Conservation (phyloP, 30 jellyfish, hydroid and myxozoan genomes). For the Cassiopea andromeda region DNA sequence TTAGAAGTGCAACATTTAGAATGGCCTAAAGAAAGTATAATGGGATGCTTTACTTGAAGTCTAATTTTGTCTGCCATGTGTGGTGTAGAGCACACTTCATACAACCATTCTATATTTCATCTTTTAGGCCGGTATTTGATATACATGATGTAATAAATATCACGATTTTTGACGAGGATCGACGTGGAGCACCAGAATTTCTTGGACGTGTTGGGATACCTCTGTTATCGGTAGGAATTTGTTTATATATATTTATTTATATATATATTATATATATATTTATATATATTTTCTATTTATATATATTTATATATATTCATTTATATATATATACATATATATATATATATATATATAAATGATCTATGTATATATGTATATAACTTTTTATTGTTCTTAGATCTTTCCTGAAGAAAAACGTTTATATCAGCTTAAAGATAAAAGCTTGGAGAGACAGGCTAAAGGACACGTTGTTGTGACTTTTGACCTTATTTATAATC, state of each 20-base stretch:
- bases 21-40: too few relatives aligned
- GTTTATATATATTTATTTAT: background rate
- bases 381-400: background rate
- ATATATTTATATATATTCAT: too few relatives aligned
- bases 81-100: background rate
- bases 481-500: conserved; percentile 73
- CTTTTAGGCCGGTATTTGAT: conserved; percentile 77
- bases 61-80: too few relatives aligned
- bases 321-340: too few relatives aligned
- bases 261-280: too few relatives aligned
- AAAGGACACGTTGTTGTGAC: conserved; percentile 91
- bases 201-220: conserved; percentile 95
- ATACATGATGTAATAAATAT: conserved; percentile 80
- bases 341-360: too few relatives aligned
- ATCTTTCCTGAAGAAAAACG: conserved; percentile 64
- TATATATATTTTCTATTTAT: too few relatives aligned
- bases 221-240: conserved; percentile 75
- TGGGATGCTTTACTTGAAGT: too few relatives aligned
- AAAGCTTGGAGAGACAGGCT: conserved; percentile 82
- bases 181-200: conserved; percentile 98
- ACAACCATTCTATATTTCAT: background rate
- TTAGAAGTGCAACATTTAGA: too few relatives aligned
- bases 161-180: conserved; percentile 91
- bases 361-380: too few relatives aligned
- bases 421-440: conserved; percentile 89